Evolutionary conservation across 1,140 invertebrate genomes (phyloP), one percentile per base, ranked within the genome.

Genomic region (Cydia splendana): DNA sequence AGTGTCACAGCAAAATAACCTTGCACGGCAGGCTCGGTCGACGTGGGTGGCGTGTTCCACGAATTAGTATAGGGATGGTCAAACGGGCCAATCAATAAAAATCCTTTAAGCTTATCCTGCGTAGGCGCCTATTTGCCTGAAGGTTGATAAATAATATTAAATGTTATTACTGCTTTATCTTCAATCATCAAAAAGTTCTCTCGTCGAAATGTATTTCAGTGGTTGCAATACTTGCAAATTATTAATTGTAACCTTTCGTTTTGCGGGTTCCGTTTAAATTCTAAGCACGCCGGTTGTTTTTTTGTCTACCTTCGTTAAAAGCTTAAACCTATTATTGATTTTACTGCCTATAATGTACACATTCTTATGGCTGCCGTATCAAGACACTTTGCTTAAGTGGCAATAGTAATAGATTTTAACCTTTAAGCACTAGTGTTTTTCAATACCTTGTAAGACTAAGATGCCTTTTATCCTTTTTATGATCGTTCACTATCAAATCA

Each of bases 11-110:
- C 77, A 76, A 79, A 80, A 82, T 83, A 76, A 78, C 78, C 77
- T 80, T 78, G 76, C 77, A 48, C 67, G 57, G 76, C 71, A 78
- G 73, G 75, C 78, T 74, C 76, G 81, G 62, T 78, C 83, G 75
- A 81, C 83, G 84, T 86, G 84, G 85, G 85, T 86, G 85, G 85
- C 81, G 71, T 77, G 74, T 86, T 86, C 85, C 81, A 83, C 83
- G 85, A 86, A 86, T 81, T 81, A 83, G 78, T 81, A 78, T 81
- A 79, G 67, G 67, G 80, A 82, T 82, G 76, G 80, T 75, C 78
- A 78, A 71, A 34, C 67, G 67, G 34, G 34, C 67, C 67, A 71
- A 71, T 71, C 67, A 45, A 71, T 71, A 45, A 71, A 45, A 71
- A 71, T 71, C n/a, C n/a, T 18, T 71, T 71, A 62, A 62, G 57